A percentile compares a stretch with the other conserved stretches of the same genome.
phyloP scores from a whole-genome alignment of 2,113 vertebrate species.

The Grammomys dolichurus region DNA sequence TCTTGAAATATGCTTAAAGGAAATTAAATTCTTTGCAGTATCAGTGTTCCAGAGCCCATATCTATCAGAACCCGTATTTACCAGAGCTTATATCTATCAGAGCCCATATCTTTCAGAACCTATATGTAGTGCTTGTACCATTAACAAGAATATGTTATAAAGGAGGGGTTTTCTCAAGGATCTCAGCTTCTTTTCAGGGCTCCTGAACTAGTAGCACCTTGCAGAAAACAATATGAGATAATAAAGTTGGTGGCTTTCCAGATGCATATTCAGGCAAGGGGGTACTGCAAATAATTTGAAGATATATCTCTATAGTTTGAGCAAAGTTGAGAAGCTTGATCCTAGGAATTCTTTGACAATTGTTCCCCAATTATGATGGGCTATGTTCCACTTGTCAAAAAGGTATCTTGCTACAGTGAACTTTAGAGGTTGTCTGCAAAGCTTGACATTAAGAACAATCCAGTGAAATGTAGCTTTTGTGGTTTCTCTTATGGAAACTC shows the following conservation, averaged over 20 bases:
- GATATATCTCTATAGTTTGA: conserved; percentile 38
- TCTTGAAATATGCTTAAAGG: not conserved
- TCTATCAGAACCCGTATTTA: not conserved
- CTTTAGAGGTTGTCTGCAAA: not conserved
- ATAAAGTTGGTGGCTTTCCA: conserved; percentile 12
- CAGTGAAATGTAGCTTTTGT: not conserved
- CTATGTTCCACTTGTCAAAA: conserved; percentile 21
- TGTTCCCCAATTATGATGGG: not conserved
- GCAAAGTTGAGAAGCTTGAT: not conserved
- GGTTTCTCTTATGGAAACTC: not conserved
- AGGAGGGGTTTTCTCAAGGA: not conserved
- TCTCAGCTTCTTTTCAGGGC: not conserved
- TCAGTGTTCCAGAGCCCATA: not conserved
- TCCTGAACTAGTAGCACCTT: not conserved
- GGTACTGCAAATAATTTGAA: not conserved
- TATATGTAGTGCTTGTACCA: not conserved
- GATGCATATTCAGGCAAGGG: not conserved
- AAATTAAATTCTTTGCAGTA: not conserved
- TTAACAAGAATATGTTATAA: not conserved
- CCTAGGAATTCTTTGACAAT: not conserved
- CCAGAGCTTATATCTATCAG: not conserved
- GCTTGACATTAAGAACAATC: conserved; percentile 22
- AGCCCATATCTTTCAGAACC: not conserved
- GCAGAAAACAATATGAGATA: not conserved
- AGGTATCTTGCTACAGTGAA: not conserved